These are phyloP conservation scores for Elysia chlorotica DNA, from an alignment of 1,140 invertebrate genomes.

Conservation along the genomic window DNA sequence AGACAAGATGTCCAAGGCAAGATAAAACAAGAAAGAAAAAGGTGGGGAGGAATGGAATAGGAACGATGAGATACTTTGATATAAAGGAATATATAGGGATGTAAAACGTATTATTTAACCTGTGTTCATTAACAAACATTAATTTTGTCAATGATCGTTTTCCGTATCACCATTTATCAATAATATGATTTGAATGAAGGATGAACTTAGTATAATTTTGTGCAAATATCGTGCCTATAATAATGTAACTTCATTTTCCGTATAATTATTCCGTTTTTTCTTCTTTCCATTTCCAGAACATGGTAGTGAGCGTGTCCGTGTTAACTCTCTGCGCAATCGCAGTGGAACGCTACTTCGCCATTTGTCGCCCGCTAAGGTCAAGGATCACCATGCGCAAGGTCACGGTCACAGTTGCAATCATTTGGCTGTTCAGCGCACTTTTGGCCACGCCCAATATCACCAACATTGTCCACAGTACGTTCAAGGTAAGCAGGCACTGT, in stretches of 20 bases:
- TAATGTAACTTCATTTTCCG: no score
- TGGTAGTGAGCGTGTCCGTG: constrained; percentile 86
- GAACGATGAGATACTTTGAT: no score
- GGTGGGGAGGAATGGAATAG: neutral
- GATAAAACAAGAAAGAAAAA: constrained; percentile 4
- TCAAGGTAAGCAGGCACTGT: constrained; percentile 15
- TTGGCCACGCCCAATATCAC: constrained; percentile 7
- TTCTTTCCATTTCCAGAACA: constrained; percentile 66
- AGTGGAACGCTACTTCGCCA: constrained; percentile 89
- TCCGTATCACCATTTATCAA: no score
- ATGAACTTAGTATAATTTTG: no score
- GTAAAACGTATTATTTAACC: no score
- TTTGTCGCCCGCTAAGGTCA: constrained; percentile 86
- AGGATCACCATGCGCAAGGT: constrained; percentile 71
- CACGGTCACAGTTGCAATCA: constrained; percentile 11
- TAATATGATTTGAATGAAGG: no score
- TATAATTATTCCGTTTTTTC: no score
- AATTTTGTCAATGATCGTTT: no score
- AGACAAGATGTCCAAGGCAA: no score
- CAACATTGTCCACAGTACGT: neutral
- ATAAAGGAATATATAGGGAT: no score
- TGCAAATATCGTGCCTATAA: no score
- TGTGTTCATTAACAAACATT: no score
- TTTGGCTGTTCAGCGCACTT: constrained; percentile 15
- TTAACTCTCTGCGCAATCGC: constrained; percentile 88